Conservation (phyloP, 2,797 vertebrate species). For the Cryptoprocta ferox region DNA sequence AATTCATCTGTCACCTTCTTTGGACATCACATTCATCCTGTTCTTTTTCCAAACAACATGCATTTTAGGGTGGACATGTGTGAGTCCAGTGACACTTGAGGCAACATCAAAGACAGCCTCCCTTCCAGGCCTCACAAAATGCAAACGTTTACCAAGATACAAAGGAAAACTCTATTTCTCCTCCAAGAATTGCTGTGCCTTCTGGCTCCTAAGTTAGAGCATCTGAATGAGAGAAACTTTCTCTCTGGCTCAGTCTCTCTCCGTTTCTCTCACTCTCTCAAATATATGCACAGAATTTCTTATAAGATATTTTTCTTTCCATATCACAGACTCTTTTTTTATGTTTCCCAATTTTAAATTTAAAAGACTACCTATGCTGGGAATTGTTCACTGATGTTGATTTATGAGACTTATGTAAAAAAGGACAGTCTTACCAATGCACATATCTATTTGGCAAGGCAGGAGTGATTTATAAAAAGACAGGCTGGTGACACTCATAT, state of each 20-base stretch:
- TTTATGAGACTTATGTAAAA: constrained; percentile 76
- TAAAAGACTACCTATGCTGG: constrained; percentile 79
- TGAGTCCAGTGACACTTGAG: constrained; percentile 55
- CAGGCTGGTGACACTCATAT: constrained; percentile 73
- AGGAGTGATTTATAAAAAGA: constrained; percentile 78
- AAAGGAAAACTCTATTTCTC: constrained; percentile 52
- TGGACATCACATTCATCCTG: not conserved
- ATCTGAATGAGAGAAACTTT: constrained; percentile 66
- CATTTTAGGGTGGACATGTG: not conserved
- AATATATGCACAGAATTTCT: constrained; percentile 72
- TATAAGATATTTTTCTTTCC: constrained; percentile 75
- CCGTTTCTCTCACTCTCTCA: constrained; percentile 13
- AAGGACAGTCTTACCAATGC: constrained; percentile 72
- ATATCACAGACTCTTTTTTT: constrained; percentile 77
- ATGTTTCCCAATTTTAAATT: constrained; percentile 80
- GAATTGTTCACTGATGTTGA: constrained; percentile 75
- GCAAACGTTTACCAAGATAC: constrained; percentile 46
- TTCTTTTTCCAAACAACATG: constrained; percentile 24
- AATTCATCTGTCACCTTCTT: constrained; percentile 23
- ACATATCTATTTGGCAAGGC: constrained; percentile 76
- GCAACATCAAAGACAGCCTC: constrained; percentile 57
- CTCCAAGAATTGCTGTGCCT: constrained; percentile 61
- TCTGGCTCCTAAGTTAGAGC: constrained; percentile 72
- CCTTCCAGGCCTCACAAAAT: constrained; percentile 56
- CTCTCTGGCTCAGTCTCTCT: not conserved